A percentile compares a stretch with the other conserved stretches of the same genome.
These are phyloP conservation scores for Ichneumon xanthorius DNA, from an alignment of 2,888 invertebrate genomes.

Conservation along the genomic window DNA sequence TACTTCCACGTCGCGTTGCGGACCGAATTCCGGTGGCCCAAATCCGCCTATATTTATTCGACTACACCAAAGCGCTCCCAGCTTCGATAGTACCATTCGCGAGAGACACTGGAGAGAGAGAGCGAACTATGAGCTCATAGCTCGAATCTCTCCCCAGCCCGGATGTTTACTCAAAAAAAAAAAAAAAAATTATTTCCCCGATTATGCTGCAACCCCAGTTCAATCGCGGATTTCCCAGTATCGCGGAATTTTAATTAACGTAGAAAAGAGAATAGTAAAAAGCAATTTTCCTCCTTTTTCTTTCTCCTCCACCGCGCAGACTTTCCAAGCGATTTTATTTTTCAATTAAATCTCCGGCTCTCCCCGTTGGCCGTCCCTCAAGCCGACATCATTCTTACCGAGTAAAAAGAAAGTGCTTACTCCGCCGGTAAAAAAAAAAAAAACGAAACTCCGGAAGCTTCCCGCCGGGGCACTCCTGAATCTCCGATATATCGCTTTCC, in stretches of 20 bases:
- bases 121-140: neutral
- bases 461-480: constrained; percentile 8
- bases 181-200: neutral
- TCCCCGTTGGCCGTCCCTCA: neutral
- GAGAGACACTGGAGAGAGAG: constrained; percentile 48
- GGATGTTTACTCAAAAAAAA: neutral
- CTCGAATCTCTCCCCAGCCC: neutral
- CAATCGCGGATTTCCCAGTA: constrained; percentile 22
- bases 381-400: constrained; percentile 13
- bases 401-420: constrained; percentile 10
- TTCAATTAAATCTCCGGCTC: constrained; percentile 43
- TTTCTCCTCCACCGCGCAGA: neutral
- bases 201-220: neutral
- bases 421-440: neutral
- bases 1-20: constrained; percentile 82
- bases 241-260: constrained; percentile 2
- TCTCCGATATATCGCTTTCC: constrained; percentile 49
- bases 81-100: constrained; percentile 56
- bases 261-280: constrained; percentile 6
- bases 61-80: constrained; percentile 31
- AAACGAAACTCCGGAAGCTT: constrained; percentile 11
- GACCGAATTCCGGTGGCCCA: constrained; percentile 78
- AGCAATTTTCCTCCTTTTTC: neutral
- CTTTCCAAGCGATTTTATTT: constrained; percentile 22
- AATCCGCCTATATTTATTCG: constrained; percentile 77